A percentile compares a stretch with the other conserved stretches of the same genome.
These are phyloP conservation scores for Anableps anableps DNA, from an alignment of 2,797 vertebrate species.

Conservation along the genomic window DNA sequence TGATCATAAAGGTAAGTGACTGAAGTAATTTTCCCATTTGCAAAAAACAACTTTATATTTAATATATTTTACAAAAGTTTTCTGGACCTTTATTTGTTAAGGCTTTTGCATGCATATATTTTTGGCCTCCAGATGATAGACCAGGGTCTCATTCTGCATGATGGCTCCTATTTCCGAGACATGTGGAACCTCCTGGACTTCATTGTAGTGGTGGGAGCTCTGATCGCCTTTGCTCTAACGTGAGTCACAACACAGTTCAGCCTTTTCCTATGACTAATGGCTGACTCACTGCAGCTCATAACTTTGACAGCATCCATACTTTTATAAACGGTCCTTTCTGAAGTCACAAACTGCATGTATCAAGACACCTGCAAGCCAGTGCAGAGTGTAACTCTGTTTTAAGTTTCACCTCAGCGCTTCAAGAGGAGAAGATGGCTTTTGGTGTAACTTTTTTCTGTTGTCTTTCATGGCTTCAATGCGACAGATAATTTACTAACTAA, in stretches of 20 bases:
- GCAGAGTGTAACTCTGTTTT: conserved; percentile 17
- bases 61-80: neutral
- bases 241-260: conserved; percentile 83
- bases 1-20: conserved; percentile 95
- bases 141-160: conserved; percentile 96
- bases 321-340: conserved; percentile 49
- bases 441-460: conserved; percentile 29
- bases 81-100: no score
- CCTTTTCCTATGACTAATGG: conserved; percentile 62
- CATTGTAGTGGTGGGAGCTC: conserved; percentile 96
- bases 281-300: conserved; percentile 68
- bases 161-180: conserved; percentile 96
- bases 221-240: conserved; percentile 98
- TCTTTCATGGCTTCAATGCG: conserved; percentile 26
- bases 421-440: neutral
- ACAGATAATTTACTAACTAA: conserved; percentile 25
- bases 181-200: conserved; percentile 99
- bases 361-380: conserved; percentile 8
- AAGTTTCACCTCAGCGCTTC: neutral
- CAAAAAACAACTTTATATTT: neutral
- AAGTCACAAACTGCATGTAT: conserved; percentile 26
- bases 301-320: conserved; percentile 44
- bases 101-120: conserved; percentile 3
- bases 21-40: conserved; percentile 3
- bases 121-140: conserved; percentile 91